These are phyloP conservation scores for Bucco capensis DNA, from an alignment of 2,113 vertebrate genomes.

Conservation along the genomic window DNA sequence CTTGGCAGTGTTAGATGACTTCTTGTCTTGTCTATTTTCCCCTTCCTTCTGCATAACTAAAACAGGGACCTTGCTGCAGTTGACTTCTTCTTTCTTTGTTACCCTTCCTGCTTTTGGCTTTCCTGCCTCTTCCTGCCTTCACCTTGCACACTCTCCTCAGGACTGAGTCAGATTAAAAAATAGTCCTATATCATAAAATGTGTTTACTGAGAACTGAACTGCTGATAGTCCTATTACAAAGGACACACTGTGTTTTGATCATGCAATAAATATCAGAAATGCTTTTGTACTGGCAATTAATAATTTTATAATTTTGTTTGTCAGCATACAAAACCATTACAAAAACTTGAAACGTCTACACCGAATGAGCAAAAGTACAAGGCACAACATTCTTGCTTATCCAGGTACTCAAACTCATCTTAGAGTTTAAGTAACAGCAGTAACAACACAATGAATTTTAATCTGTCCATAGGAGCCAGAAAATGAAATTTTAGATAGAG, in stretches of 20 bases:
- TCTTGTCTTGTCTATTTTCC: accelerated
- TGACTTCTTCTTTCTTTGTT: not conserved
- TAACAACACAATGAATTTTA: not conserved
- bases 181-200: not conserved
- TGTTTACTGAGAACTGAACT: not conserved
- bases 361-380: not conserved
- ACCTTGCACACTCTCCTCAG: not conserved
- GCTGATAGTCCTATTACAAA: not conserved
- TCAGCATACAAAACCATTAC: not conserved
- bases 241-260: not conserved
- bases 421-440: not conserved
- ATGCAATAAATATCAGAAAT: conserved; percentile 11
- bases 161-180: not conserved
- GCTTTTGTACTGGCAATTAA: conserved; percentile 10
- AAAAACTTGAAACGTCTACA: not conserved
- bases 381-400: not conserved
- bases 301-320: not conserved
- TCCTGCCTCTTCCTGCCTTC: not conserved
- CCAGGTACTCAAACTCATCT: not conserved
- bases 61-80: not conserved
- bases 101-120: not conserved
- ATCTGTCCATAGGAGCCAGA: not conserved
- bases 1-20: not conserved
- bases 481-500: not conserved
- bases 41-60: not conserved